Percentiles rank a stretch among this genome's conserved stretches.
Conservation (phyloP, 2,113 vertebrate genomes). For the Corvus hawaiiensis region DNA sequence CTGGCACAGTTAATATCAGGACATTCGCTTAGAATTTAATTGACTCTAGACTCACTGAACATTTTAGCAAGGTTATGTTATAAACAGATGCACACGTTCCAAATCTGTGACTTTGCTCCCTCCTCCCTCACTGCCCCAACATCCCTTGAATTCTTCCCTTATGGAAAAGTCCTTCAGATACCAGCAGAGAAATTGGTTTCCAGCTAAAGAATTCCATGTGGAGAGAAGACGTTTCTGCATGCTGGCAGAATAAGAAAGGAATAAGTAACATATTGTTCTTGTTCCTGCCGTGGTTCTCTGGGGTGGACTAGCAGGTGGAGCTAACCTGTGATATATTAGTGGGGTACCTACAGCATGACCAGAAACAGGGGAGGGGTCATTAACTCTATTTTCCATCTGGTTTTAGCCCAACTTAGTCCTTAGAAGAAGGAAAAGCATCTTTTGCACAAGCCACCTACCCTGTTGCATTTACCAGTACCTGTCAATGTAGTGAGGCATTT, state of each 20-base stretch:
- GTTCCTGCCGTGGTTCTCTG: background rate
- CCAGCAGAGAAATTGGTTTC: background rate
- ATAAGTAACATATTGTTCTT: background rate
- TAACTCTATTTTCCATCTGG: background rate
- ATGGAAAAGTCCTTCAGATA: constrained; percentile 19
- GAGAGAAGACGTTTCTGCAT: background rate
- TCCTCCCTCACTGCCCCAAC: constrained; percentile 9
- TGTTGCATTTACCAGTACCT: background rate
- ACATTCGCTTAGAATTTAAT: constrained; percentile 53
- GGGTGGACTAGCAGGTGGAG: background rate
- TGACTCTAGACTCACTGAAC: constrained; percentile 34
- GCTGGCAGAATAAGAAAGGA: background rate
- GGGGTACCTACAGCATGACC: background rate
- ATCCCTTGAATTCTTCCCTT: constrained; percentile 16
- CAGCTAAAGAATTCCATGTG: background rate
- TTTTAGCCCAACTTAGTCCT: background rate
- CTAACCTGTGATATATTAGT: background rate
- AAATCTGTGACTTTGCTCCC: constrained; percentile 16
- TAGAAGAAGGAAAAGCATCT: background rate
- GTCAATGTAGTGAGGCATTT: background rate
- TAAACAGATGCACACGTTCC: constrained; percentile 49
- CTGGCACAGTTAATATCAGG: constrained; percentile 50
- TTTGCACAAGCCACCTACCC: background rate
- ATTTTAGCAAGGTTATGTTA: constrained; percentile 56
- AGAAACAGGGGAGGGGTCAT: background rate